Evolutionary conservation across 2,888 invertebrate species (phyloP), one percentile per base, ranked within the genome.

Genomic region (Campaea margaritaria): DNA sequence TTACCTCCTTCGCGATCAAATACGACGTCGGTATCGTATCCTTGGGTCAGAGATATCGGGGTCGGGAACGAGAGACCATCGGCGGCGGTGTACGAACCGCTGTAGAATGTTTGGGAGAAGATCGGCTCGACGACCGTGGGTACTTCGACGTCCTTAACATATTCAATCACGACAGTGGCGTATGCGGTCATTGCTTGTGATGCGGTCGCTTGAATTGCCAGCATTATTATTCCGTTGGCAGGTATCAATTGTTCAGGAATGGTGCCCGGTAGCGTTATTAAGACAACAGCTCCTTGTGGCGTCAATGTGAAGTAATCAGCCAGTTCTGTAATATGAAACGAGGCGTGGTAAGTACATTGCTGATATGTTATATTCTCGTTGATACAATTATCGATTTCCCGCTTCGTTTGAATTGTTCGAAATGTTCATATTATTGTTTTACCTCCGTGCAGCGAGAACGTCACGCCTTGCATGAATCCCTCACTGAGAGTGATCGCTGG

Each of bases 1-100:
- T 54, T 52, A 77, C 78, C 76, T 67, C 78, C 79, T 53, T 72
- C 72, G 0, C 80, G 64, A 21, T n/a, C 38, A 45, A 77, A 78
- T 11, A 50, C 51, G 1, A 79, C 76, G 12, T 43, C 58, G 12
- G 61, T 54, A 11, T 73, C 70, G 27, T 69, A 74, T 8, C 75
- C 76, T 31, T 70, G 44, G 0, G 58, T 27, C 3, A 78, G 47
- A 0, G 65, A 58, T 15, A 79, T 70, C 0, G 57, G 42, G 8
- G 61, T 55, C 2, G 56, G 54, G 31, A 75, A 62, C 0, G 42
- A 36, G 5, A 77, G 63, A 1, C 70, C 73, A 3, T 5, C 46
- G 8, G 39, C 28, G 11, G 59, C 54, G 8, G 67, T 58, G 51
- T 67, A 76, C 4, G 63, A 58, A 21, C 76, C 76, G 9, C 68